Evolutionary conservation across 2,113 vertebrate species (phyloP), one percentile per base, ranked within the genome.

Genomic region (Tricholaema leucomelas): DNA sequence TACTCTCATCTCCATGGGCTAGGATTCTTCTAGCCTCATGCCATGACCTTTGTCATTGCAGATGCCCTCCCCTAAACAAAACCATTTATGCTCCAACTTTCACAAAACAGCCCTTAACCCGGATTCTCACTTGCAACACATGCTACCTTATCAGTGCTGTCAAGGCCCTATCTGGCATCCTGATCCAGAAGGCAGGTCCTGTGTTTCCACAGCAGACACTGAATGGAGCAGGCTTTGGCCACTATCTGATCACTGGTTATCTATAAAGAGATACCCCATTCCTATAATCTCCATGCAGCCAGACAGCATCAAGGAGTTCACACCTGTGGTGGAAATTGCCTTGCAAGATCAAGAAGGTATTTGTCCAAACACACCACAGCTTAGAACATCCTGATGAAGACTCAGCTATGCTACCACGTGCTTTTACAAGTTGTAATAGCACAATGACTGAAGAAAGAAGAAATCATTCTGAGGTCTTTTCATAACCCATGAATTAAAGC

Each of bases 221-320:
- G 15, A 60, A 31, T 3, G 36, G 15, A 60, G 16, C 10, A 20
- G 63, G 36, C 31, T 79, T 58, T 4, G 1, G 30, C 13, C 30
- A 36, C 25, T 33, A 46, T 2, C 0, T 2, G 10, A 20, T 27
- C 40, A 23, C 5, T 5, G 21, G 28, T 10, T 10, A 50, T 21
- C 56, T 18, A 24, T 0, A 33, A 0, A 1, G 30, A 54, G 23
- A 60, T 4, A 48, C 1, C 60, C 42, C 19, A 12, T 23, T 66
- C 25, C 66, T 3, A 4, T 8, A 56, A n/a, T 17, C n/a, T 42
- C n/a, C 10, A 10, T 1, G 8, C 56, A 81, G 36, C 35, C 23
- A 36, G 21, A 1, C 50, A 58, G 2, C 0, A 3, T 38, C 7
- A 0, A 61, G 27, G 15, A 56, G 19, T 5, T 42, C 60, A 33